Evolutionary conservation across 2,113 vertebrate species (phyloP).

Genomic region (Connochaetes taurinus): DNA sequence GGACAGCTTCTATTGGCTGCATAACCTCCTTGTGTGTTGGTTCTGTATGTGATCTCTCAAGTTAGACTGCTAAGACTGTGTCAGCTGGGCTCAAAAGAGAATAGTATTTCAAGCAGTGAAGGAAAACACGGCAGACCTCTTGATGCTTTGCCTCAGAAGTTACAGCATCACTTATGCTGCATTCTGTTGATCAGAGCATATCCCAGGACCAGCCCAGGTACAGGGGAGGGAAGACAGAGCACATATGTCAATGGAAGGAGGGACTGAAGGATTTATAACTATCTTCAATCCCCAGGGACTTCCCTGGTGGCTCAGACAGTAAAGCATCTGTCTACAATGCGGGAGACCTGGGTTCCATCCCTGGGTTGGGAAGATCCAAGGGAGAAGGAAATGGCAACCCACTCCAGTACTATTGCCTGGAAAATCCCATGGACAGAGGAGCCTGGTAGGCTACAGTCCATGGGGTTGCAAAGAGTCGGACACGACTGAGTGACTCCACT

Average conservation of each 20-base stretch:
- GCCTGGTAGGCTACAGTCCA: too few relatives aligned
- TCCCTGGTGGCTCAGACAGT: too few relatives aligned
- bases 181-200: not conserved
- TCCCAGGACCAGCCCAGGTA: not conserved
- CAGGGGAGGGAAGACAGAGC: not conserved
- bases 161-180: not conserved
- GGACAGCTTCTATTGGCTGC: not conserved
- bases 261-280: not conserved
- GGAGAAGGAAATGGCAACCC: too few relatives aligned
- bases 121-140: not conserved
- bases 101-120: not conserved
- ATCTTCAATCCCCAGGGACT: not conserved
- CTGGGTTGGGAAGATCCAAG: fast-evolving
- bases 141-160: not conserved
- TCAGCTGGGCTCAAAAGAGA: not conserved
- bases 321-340: too few relatives aligned
- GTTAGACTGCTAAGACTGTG: not conserved
- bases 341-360: too few relatives aligned
- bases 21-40: not conserved
- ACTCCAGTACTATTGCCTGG: too few relatives aligned
- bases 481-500: too few relatives aligned
- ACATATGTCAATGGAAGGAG: not conserved
- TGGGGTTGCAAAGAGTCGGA: too few relatives aligned
- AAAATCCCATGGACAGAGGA: too few relatives aligned
- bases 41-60: not conserved